These are phyloP conservation scores for Ctena decussata DNA, from an alignment of 2,888 invertebrate species.

Conservation along the genomic window DNA sequence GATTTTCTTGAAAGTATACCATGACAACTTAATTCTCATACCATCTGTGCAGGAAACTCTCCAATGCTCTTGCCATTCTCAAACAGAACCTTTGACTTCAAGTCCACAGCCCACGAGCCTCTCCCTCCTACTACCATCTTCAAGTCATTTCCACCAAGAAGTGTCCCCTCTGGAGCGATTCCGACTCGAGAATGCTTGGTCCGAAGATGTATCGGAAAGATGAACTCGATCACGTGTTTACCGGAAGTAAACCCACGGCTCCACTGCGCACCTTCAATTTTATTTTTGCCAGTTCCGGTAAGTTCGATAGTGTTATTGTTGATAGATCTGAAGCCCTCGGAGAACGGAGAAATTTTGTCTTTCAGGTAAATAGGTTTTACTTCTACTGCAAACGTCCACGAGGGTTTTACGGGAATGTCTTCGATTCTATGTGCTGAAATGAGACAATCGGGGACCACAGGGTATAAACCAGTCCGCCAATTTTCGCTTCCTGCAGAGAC, in stretches of 20 bases:
- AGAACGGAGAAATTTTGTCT: slow-evolving; percentile 64
- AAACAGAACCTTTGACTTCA: slow-evolving; percentile 59
- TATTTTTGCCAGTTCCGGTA: slow-evolving; percentile 11
- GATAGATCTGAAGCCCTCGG: slow-evolving; percentile 69
- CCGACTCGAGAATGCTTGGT: slow-evolving; percentile 71
- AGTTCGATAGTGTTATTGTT: slow-evolving; percentile 69
- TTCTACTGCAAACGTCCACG: slow-evolving; percentile 66
- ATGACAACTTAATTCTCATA: too few relatives aligned
- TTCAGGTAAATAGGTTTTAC: slow-evolving; percentile 38
- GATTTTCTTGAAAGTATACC: too few relatives aligned
- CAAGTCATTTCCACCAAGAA: slow-evolving; percentile 59
- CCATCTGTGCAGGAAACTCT: slow-evolving; percentile 42
- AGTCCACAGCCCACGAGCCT: slow-evolving; percentile 73
- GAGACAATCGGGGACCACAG: neutral
- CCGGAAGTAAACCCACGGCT: slow-evolving; percentile 75
- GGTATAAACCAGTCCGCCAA: neutral
- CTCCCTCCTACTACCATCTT: slow-evolving; percentile 59
- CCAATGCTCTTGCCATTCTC: slow-evolving; percentile 56
- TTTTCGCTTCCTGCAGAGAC: too few relatives aligned
- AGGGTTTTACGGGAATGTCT: slow-evolving; percentile 32
- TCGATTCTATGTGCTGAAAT: neutral
- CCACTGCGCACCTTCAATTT: slow-evolving; percentile 74
- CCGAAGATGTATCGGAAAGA: slow-evolving; percentile 71
- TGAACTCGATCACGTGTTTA: slow-evolving; percentile 76
- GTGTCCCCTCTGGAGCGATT: slow-evolving; percentile 62